Evolutionary conservation across 2,797 vertebrate genomes (phyloP).

Genomic region (Peromyscus nudipes): DNA sequence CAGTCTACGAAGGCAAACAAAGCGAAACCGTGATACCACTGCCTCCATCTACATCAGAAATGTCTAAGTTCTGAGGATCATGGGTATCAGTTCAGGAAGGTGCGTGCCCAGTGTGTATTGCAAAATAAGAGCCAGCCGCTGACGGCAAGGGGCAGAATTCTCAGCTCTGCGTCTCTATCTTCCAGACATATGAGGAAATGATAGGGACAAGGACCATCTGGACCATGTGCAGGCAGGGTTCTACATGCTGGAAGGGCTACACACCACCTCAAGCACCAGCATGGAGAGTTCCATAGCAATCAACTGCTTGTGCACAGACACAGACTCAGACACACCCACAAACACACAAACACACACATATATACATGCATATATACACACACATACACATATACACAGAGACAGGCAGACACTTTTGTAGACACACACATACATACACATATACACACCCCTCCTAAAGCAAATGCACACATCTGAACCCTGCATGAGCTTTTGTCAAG

Average conservation of each 20-base stretch:
- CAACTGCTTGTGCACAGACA: neutral
- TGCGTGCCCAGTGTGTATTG: fast-evolving
- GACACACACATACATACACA: neutral
- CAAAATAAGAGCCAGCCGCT: neutral
- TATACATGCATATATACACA: too few species aligned
- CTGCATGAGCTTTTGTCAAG: neutral
- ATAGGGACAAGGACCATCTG: neutral
- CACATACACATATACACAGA: neutral
- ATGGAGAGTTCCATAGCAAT: neutral
- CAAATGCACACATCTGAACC: neutral
- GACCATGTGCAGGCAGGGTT: neutral
- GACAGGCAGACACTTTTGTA: neutral
- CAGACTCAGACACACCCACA: neutral
- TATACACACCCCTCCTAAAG: neutral
- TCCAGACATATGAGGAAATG: neutral
- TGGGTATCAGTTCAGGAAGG: neutral
- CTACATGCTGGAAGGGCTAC: neutral
- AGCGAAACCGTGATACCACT: neutral
- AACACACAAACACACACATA: neutral
- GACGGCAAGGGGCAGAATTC: neutral
- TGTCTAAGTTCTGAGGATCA: neutral
- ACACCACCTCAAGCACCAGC: neutral
- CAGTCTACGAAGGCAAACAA: neutral
- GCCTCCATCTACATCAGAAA: neutral
- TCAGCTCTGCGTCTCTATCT: neutral